phyloP scores from a whole-genome alignment of 1,140 invertebrate genomes.

The Battus philenor region DNA sequence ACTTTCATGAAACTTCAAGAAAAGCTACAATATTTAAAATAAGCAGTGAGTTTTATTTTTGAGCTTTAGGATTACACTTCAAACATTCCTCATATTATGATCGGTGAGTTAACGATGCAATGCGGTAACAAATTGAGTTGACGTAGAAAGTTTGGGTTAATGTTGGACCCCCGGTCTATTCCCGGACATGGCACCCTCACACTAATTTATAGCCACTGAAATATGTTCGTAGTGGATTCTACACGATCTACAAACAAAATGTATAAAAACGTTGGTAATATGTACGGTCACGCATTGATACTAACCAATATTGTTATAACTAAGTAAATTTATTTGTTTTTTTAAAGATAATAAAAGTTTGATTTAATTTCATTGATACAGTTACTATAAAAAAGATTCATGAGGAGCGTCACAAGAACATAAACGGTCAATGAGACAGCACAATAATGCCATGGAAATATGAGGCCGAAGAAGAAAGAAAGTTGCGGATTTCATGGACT shows the following conservation, averaged over 20 bases:
- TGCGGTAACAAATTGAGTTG: conserved; percentile 19
- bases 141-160: conserved; percentile 33
- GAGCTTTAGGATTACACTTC: too few species aligned
- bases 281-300: conserved; percentile 9
- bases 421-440: too few species aligned
- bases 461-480: too few species aligned
- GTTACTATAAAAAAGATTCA: too few species aligned
- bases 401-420: too few species aligned
- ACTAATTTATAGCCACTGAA: conserved; percentile 63
- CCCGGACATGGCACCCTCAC: conserved; percentile 50
- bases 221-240: conserved; percentile 29
- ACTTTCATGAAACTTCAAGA: too few species aligned
- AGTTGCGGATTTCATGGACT: too few species aligned
- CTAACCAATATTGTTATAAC: background rate
- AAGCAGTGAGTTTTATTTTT: too few species aligned
- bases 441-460: too few species aligned
- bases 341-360: too few species aligned
- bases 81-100: background rate
- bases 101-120: background rate
- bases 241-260: conserved; percentile 33
- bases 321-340: too few species aligned
- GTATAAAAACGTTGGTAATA: conserved; percentile 22
- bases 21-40: too few species aligned
- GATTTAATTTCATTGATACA: background rate
- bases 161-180: conserved; percentile 33